These are phyloP conservation scores for Salvator merianae DNA, from an alignment of 2,113 vertebrate species.

Conservation along the genomic window DNA sequence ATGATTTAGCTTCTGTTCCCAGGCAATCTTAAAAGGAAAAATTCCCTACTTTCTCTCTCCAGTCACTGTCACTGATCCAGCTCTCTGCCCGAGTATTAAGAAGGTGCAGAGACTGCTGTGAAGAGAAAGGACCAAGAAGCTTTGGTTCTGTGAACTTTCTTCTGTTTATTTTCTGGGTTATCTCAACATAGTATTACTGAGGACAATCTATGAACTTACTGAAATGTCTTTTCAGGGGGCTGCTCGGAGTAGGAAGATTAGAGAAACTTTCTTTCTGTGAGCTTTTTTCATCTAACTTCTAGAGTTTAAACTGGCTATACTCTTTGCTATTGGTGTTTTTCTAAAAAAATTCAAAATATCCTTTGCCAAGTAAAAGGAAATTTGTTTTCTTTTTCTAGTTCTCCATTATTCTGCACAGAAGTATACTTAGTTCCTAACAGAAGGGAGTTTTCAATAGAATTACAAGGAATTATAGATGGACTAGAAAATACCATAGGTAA, in stretches of 20 bases:
- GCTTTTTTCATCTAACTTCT: too few relatives aligned
- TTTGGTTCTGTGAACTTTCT: not conserved
- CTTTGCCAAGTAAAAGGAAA: not conserved
- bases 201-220: too few relatives aligned
- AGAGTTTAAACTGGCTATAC: not conserved
- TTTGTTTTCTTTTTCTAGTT: slow-evolving; percentile 47
- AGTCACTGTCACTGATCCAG: not conserved
- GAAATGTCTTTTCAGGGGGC: too few relatives aligned
- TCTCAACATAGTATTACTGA: not conserved
- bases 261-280: too few relatives aligned
- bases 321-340: not conserved
- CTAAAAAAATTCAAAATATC: not conserved
- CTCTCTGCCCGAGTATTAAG: not conserved
- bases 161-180: not conserved
- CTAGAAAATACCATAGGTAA: slow-evolving; percentile 71
- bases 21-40: too few relatives aligned
- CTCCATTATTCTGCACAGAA: slow-evolving; percentile 45
- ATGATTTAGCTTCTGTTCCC: not conserved
- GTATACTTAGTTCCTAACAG: slow-evolving; percentile 61
- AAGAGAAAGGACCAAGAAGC: not conserved
- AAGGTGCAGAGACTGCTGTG: not conserved
- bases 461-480: slow-evolving; percentile 66
- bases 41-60: too few relatives aligned
- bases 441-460: slow-evolving; percentile 64
- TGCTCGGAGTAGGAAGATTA: too few relatives aligned